These are phyloP conservation scores for Rhabdornis inornatus DNA, from an alignment of 2,113 vertebrate species.

Conservation along the genomic window DNA sequence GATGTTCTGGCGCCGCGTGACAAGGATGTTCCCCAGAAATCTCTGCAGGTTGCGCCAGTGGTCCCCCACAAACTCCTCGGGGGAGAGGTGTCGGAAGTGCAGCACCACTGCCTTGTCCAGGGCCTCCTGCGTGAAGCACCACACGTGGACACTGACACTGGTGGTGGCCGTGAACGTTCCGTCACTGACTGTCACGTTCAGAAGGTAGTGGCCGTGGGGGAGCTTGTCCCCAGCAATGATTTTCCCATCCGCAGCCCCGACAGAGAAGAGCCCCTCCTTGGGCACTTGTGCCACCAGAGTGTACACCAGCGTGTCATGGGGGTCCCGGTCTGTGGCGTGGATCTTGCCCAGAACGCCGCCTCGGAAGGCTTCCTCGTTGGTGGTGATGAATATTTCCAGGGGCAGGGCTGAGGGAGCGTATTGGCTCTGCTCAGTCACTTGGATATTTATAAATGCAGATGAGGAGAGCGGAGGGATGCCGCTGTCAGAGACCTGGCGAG, in stretches of 20 bases:
- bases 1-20: slow-evolving; percentile 78
- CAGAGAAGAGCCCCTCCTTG: slow-evolving; percentile 72
- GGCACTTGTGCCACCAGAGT: slow-evolving; percentile 70
- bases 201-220: slow-evolving; percentile 78
- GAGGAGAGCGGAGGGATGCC: slow-evolving; percentile 90
- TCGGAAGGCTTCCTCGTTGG: slow-evolving; percentile 71
- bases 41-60: slow-evolving; percentile 91
- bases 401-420: slow-evolving; percentile 86
- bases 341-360: slow-evolving; percentile 87
- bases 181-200: slow-evolving; percentile 89
- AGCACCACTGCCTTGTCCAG: slow-evolving; percentile 83
- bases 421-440: slow-evolving; percentile 85
- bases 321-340: slow-evolving; percentile 91
- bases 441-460: slow-evolving; percentile 84
- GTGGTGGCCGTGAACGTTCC: slow-evolving; percentile 81
- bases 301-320: slow-evolving; percentile 83
- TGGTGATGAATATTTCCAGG: slow-evolving; percentile 90
- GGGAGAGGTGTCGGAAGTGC: slow-evolving; percentile 77
- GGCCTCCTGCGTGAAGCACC: slow-evolving; percentile 75
- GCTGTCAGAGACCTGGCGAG: slow-evolving; percentile 85
- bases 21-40: slow-evolving; percentile 77
- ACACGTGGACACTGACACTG: slow-evolving; percentile 80
- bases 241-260: slow-evolving; percentile 82
- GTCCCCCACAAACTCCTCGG: slow-evolving; percentile 90
- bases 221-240: slow-evolving; percentile 83